Evolutionary conservation across 2,888 invertebrate species (phyloP).

Genomic region (Oscheius sp.): DNA sequence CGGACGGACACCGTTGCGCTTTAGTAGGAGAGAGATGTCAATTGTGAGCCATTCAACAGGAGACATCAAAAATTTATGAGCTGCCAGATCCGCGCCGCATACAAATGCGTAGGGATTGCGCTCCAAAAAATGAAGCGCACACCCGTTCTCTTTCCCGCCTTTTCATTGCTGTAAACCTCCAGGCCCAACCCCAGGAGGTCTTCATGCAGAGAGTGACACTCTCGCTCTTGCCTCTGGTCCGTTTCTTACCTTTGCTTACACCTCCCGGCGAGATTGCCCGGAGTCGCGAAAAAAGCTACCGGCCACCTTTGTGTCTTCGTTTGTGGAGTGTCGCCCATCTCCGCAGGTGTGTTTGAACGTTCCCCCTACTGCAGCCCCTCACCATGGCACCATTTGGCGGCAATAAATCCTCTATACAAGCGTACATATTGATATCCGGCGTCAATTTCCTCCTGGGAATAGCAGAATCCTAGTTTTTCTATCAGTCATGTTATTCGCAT

Average conservation of each 20-base stretch:
- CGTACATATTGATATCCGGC: conserved; percentile 30
- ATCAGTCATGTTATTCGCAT: no score
- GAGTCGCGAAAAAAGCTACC: conserved; percentile 27
- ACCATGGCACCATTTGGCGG: conserved; percentile 12
- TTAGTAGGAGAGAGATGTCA: not conserved
- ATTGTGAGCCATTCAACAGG: conserved; percentile 24
- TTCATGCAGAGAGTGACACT: not conserved
- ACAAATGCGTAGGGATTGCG: conserved; percentile 23
- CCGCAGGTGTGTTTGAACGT: conserved; percentile 21
- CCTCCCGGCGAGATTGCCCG: not conserved
- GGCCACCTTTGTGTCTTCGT: conserved; percentile 32
- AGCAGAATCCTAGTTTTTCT: conserved; percentile 19
- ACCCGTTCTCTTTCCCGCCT: not conserved
- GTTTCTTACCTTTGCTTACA: conserved; percentile 9
- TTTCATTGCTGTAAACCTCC: conserved; percentile 18
- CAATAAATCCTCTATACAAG: conserved; percentile 34
- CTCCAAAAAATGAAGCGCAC: not conserved
- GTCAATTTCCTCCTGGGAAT: conserved; percentile 16
- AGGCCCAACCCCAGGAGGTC: conserved; percentile 25
- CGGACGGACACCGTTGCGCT: no score
- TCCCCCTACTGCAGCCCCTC: conserved; percentile 13
- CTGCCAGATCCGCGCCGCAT: conserved; percentile 28
- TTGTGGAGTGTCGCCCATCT: conserved; percentile 32
- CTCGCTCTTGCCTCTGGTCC: not conserved
- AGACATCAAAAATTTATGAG: conserved; percentile 35